Conservation (phyloP, 2,113 vertebrate genomes). For the Alces alces region DNA sequence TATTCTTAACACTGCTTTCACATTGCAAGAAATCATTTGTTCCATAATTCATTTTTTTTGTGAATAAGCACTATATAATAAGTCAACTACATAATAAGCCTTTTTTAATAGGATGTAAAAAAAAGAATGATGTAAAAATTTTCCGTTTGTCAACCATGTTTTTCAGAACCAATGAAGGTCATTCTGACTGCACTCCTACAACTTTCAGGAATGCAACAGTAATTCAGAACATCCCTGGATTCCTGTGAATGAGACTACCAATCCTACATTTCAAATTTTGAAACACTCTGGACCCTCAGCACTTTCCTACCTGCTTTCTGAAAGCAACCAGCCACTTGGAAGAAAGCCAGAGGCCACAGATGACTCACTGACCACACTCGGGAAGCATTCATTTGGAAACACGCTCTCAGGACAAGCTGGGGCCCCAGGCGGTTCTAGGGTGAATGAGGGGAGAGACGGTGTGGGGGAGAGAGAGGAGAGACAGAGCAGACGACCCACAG, state of each 20-base stretch:
- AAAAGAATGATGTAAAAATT: neutral
- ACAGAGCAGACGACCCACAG: neutral
- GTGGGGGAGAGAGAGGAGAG: neutral
- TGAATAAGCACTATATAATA: too few species aligned
- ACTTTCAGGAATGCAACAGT: too few species aligned
- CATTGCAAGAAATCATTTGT: neutral
- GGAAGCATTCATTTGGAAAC: neutral
- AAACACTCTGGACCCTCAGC: neutral
- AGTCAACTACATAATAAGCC: neutral
- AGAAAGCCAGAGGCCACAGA: neutral
- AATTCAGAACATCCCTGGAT: too few species aligned
- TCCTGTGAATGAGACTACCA: neutral
- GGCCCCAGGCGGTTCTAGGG: neutral
- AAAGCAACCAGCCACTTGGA: neutral
- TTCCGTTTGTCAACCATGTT: neutral
- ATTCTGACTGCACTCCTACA: rapidly evolving
- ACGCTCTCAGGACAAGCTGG: rapidly evolving
- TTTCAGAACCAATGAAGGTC: rapidly evolving
- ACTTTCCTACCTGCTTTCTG: neutral
- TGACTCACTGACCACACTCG: neutral
- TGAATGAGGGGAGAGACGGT: too few species aligned
- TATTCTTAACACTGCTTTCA: neutral
- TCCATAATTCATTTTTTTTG: neutral
- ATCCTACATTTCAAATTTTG: neutral
- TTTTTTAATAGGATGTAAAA: neutral